phyloP scores from a whole-genome alignment of 2,888 invertebrate species.

The Drosophila quinaria region DNA sequence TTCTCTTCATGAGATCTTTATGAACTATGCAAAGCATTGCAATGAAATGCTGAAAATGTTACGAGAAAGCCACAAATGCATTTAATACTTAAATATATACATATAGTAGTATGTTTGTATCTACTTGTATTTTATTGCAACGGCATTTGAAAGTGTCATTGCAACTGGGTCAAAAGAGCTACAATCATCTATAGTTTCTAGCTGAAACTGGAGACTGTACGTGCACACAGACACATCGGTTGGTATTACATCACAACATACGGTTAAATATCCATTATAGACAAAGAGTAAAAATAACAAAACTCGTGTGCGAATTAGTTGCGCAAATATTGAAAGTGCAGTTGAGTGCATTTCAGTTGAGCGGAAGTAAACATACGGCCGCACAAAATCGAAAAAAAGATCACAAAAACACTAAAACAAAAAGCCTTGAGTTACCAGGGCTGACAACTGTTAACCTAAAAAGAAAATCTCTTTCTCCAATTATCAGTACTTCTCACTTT shows the following conservation, averaged over 20 bases:
- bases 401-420: slow-evolving; percentile 2
- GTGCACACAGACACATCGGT: not conserved
- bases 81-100: slow-evolving; percentile 61
- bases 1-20: slow-evolving; percentile 78
- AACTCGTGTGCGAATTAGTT: slow-evolving; percentile 63
- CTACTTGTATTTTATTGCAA: slow-evolving; percentile 67
- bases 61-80: slow-evolving; percentile 78
- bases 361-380: slow-evolving; percentile 54
- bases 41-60: slow-evolving; percentile 59
- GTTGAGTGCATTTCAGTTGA: slow-evolving; percentile 54
- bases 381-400: slow-evolving; percentile 5
- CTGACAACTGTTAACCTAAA: slow-evolving; percentile 1
- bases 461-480: not conserved
- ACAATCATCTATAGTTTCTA: slow-evolving; percentile 20
- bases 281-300: slow-evolving; percentile 25
- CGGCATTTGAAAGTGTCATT: slow-evolving; percentile 74
- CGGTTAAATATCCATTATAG: slow-evolving; percentile 57
- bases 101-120: not conserved
- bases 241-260: slow-evolving; percentile 62
- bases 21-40: slow-evolving; percentile 76
- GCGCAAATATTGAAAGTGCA: slow-evolving; percentile 70
- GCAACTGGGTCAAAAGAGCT: slow-evolving; percentile 67
- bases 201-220: slow-evolving; percentile 27
- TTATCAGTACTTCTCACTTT: not conserved
- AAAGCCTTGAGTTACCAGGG: slow-evolving; percentile 6